phyloP scores from a whole-genome alignment of 2,113 vertebrate species.

The Phrynosoma platyrhinos region DNA sequence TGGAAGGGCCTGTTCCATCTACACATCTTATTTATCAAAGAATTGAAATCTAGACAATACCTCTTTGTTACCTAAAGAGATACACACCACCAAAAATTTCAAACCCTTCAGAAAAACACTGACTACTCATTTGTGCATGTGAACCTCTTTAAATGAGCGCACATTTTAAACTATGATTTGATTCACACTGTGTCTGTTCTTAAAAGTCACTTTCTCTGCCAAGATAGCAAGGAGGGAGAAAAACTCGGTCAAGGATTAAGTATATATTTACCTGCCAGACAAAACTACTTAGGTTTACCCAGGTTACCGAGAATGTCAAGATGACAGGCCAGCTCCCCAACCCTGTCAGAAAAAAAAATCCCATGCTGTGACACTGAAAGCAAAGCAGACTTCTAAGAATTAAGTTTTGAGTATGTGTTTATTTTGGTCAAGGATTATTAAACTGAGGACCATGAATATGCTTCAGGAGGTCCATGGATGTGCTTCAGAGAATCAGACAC shows the following conservation, averaged over 20 bases:
- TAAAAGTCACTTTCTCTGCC: background rate
- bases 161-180: background rate
- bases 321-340: background rate
- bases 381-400: background rate
- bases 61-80: background rate
- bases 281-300: background rate
- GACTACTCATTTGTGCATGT: background rate
- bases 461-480: too few relatives aligned
- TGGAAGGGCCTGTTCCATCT: constrained; percentile 13
- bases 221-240: background rate
- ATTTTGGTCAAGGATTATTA: background rate
- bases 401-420: background rate
- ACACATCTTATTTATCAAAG: constrained; percentile 40
- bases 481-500: too few relatives aligned
- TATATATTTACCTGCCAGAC: background rate
- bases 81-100: background rate
- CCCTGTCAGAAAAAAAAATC: background rate
- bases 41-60: constrained; percentile 30
- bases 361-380: background rate
- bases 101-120: background rate
- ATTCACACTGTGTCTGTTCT: background rate
- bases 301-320: background rate
- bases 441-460: too few relatives aligned
- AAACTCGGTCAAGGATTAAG: background rate
- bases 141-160: background rate